Conservation (phyloP, 2,888 invertebrate genomes). For the Cheilosia soror region DNA sequence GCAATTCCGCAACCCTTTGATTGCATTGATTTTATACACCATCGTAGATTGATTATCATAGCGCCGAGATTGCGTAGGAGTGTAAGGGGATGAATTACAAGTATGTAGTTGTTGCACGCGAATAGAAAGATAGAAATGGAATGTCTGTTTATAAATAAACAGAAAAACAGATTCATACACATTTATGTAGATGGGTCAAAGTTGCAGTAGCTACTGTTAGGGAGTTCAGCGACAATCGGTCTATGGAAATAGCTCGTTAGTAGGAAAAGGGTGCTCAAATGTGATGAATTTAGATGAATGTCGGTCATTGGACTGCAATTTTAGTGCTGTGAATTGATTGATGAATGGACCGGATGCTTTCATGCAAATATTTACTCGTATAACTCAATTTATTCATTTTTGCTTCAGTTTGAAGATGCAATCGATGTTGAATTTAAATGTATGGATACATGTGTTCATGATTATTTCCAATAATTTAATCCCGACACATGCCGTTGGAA, state of each 20-base stretch:
- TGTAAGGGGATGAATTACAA: too few relatives aligned
- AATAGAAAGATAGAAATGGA: constrained; percentile 13
- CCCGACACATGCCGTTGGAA: too few relatives aligned
- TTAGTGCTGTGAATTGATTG: constrained; percentile 33
- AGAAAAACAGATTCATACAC: constrained; percentile 45
- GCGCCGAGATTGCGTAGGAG: not conserved
- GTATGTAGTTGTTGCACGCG: not conserved
- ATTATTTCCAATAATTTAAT: too few relatives aligned
- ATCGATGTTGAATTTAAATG: too few relatives aligned
- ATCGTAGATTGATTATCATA: constrained; percentile 21
- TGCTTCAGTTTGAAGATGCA: too few relatives aligned
- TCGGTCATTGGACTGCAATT: constrained; percentile 66
- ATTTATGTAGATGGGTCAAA: constrained; percentile 60
- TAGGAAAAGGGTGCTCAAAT: constrained; percentile 23
- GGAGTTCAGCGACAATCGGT: constrained; percentile 52
- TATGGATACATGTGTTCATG: too few relatives aligned
- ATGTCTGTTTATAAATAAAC: constrained; percentile 42
- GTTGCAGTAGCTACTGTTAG: constrained; percentile 33
- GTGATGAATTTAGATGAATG: constrained; percentile 51
- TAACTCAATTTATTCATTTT: too few relatives aligned
- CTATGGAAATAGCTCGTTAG: constrained; percentile 60
- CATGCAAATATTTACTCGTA: too few relatives aligned
- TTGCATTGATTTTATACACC: not conserved
- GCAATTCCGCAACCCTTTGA: too few relatives aligned
- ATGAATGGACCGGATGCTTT: constrained; percentile 17